Evolutionary conservation across 2,888 invertebrate species (phyloP).

Genomic region (Cryptocheilus praepositus): DNA sequence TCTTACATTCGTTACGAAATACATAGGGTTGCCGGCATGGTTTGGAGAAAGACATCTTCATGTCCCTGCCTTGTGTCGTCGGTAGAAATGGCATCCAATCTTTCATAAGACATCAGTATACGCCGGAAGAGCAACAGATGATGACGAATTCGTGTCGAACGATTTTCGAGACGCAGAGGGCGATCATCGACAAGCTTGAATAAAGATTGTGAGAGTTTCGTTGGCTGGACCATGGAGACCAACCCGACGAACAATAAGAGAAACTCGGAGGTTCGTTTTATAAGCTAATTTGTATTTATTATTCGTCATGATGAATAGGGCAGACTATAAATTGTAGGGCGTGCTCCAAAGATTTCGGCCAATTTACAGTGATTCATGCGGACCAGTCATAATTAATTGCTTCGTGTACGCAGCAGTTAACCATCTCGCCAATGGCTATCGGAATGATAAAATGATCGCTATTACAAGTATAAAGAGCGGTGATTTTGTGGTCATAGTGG

Average conservation of each 20-base stretch:
- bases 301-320: too few species aligned
- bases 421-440: conserved; percentile 38
- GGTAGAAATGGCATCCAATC: conserved; percentile 69
- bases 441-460: conserved; percentile 49
- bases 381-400: conserved; percentile 49
- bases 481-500: conserved; percentile 31
- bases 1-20: not conserved
- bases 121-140: conserved; percentile 63
- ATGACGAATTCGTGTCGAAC: conserved; percentile 60
- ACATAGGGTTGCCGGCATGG: conserved; percentile 74
- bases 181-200: conserved; percentile 58
- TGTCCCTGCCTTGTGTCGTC: conserved; percentile 77
- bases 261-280: conserved; percentile 29
- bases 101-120: conserved; percentile 64
- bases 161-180: conserved; percentile 64
- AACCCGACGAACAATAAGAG: conserved; percentile 19
- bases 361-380: conserved; percentile 55
- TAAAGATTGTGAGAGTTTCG: conserved; percentile 24
- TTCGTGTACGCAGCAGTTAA: conserved; percentile 35
- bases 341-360: conserved; percentile 26
- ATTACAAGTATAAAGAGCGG: conserved; percentile 52
- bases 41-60: conserved; percentile 77
- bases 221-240: not conserved
- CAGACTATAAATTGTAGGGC: too few species aligned
- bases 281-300: conserved; percentile 24